phyloP scores from a whole-genome alignment of 2,888 invertebrate species.

The Scaeva pyrastri region DNA sequence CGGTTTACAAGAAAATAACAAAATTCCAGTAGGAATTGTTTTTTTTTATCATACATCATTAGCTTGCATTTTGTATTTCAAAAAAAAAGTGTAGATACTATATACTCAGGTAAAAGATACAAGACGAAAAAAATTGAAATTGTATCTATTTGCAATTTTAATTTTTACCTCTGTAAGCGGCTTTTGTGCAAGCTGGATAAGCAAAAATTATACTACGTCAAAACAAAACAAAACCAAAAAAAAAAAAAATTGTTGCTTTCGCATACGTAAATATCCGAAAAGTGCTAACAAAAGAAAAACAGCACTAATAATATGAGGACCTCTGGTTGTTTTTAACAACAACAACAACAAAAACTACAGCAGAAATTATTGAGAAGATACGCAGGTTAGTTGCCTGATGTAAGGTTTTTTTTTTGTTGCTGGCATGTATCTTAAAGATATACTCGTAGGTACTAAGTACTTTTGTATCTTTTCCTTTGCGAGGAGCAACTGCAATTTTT shows the following conservation, averaged over 20 bases:
- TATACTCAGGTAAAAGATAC: background rate
- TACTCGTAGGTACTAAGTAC: background rate
- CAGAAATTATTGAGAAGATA: background rate
- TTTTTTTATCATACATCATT: slow-evolving; percentile 37
- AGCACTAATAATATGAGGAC: slow-evolving; percentile 56
- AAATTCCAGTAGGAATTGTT: slow-evolving; percentile 7
- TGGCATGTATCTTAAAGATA: slow-evolving; percentile 15
- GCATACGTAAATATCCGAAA: slow-evolving; percentile 21
- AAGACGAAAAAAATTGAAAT: slow-evolving; percentile 14
- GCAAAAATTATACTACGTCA: background rate
- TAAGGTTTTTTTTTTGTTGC: background rate
- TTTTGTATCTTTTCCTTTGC: slow-evolving; percentile 30
- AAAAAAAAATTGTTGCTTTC: background rate
- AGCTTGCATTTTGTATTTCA: slow-evolving; percentile 44
- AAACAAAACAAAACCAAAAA: background rate
- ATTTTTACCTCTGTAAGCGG: slow-evolving; percentile 51
- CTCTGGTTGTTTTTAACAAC: slow-evolving; percentile 51
- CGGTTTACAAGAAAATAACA: background rate
- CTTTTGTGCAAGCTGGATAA: slow-evolving; percentile 66
- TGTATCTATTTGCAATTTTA: slow-evolving; percentile 53
- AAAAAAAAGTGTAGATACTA: background rate
- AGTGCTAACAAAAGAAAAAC: background rate
- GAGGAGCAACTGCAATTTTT: slow-evolving; percentile 46
- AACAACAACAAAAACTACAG: background rate
- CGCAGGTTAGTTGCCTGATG: slow-evolving; percentile 14